phyloP scores from a whole-genome alignment of 1,140 invertebrate species.

The Acromyrmex heyeri region DNA sequence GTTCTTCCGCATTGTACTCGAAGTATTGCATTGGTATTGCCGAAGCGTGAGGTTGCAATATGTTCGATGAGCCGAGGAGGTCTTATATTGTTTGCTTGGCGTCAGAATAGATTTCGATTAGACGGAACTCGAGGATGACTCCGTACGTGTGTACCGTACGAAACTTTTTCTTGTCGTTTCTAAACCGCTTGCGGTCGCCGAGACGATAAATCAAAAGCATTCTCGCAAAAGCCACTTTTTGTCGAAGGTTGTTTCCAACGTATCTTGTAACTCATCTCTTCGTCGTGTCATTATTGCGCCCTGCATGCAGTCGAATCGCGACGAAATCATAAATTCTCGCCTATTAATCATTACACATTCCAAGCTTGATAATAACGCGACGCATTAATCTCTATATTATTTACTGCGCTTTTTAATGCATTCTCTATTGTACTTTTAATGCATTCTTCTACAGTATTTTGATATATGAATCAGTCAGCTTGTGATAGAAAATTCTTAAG shows the following conservation, averaged over 20 bases:
- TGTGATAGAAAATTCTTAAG: background rate
- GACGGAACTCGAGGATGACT: constrained; percentile 35
- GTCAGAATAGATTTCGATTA: constrained; percentile 62
- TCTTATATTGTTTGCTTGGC: constrained; percentile 43
- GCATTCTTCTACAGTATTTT: no score
- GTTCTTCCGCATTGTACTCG: constrained; percentile 48
- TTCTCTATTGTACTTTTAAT: background rate
- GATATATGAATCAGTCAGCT: background rate
- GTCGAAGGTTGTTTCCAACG: constrained; percentile 28
- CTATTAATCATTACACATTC: constrained; percentile 23
- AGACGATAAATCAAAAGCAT: constrained; percentile 52
- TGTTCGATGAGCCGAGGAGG: constrained; percentile 51
- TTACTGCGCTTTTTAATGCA: background rate
- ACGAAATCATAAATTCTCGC: constrained; percentile 28
- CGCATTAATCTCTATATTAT: background rate
- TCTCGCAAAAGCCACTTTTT: constrained; percentile 49
- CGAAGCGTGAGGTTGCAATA: constrained; percentile 49
- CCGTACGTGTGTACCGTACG: constrained; percentile 20
- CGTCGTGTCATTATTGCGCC: constrained; percentile 35
- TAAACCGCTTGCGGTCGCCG: constrained; percentile 22
- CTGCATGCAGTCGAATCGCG: constrained; percentile 22
- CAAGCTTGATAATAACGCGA: constrained; percentile 5
- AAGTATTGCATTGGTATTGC: constrained; percentile 1
- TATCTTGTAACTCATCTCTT: constrained; percentile 53
- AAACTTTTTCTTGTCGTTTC: constrained; percentile 40